A percentile compares a stretch with the other conserved stretches of the same genome.
These are phyloP conservation scores for Drosophila anceps DNA, from an alignment of 2,888 invertebrate genomes.

Conservation along the genomic window DNA sequence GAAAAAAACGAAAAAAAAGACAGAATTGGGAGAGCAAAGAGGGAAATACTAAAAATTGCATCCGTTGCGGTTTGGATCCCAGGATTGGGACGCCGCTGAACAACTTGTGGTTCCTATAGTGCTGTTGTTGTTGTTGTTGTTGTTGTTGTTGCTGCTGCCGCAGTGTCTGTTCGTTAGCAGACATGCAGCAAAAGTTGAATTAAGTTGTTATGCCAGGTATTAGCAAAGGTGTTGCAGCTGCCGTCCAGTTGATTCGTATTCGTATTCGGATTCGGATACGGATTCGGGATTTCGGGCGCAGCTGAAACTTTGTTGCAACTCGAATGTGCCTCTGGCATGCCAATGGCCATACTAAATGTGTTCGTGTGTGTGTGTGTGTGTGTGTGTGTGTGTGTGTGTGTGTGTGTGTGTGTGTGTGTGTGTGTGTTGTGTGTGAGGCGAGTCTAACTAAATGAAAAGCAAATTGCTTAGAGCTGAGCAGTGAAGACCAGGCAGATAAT, in stretches of 20 bases:
- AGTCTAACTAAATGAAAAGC: slow-evolving; percentile 42
- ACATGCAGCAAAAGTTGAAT: slow-evolving; percentile 61
- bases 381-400: too few relatives aligned
- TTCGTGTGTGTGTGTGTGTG: background rate
- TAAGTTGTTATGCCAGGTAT: slow-evolving; percentile 78
- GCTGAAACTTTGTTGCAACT: slow-evolving; percentile 37
- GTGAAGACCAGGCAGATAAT: background rate
- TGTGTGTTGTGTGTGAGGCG: slow-evolving; percentile 10
- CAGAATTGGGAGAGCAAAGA: background rate
- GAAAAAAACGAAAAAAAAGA: slow-evolving; percentile 62
- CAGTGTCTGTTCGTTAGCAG: slow-evolving; percentile 55
- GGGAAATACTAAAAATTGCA: slow-evolving; percentile 39
- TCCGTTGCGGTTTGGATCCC: slow-evolving; percentile 51
- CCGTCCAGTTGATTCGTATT: slow-evolving; percentile 32
- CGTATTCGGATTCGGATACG: slow-evolving; percentile 1
- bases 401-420: background rate
- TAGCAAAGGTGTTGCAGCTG: slow-evolving; percentile 74
- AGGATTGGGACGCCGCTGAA: slow-evolving; percentile 21
- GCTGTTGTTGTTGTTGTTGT: slow-evolving; percentile 16
- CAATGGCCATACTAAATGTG: slow-evolving; percentile 31
- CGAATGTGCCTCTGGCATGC: slow-evolving; percentile 43
- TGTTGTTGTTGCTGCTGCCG: slow-evolving; percentile 30
- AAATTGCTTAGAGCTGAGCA: background rate
- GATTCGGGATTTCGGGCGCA: slow-evolving; percentile 41
- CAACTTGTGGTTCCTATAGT: slow-evolving; percentile 26